These are phyloP conservation scores for Cricetomys ansorgei DNA, from an alignment of 2,113 vertebrate species.

Conservation along the genomic window DNA sequence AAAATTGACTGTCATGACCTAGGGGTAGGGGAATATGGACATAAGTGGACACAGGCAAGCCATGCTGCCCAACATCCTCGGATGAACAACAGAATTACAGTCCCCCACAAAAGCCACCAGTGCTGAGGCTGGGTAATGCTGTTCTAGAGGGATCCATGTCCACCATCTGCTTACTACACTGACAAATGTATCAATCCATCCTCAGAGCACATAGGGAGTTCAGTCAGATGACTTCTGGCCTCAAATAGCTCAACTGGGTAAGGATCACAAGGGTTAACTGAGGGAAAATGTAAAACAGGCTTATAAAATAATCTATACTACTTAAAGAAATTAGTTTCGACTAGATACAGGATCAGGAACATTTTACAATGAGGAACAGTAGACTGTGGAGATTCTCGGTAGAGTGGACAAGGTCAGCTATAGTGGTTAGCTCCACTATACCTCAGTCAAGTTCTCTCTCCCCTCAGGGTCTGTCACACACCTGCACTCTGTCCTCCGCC, in stretches of 20 bases:
- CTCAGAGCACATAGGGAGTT: not conserved
- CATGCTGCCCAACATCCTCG: not conserved
- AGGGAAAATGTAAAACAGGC: not conserved
- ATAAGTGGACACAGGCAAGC: not conserved
- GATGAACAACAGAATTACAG: not conserved
- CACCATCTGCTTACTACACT: not conserved
- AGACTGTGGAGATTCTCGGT: not conserved
- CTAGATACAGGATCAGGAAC: not conserved
- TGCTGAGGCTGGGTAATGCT: not conserved
- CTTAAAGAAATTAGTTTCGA: constrained; percentile 1
- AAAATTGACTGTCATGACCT: not conserved
- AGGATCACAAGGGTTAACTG: not conserved
- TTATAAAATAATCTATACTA: not conserved
- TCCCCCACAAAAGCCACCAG: not conserved
- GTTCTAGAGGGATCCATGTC: not conserved
- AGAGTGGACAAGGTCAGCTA: not conserved
- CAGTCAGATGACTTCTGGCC: not conserved
- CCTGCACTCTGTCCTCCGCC: not conserved
- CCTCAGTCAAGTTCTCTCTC: not conserved
- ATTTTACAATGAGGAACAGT: constrained; percentile 11
- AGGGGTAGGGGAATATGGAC: not conserved
- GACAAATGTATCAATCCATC: not conserved
- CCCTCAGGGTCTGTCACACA: not conserved
- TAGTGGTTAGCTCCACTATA: not conserved
- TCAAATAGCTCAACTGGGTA: not conserved